Percentiles rank a stretch among this genome's conserved stretches.
These are phyloP conservation scores for Dendrocincla tyrannina DNA, from an alignment of 2,797 vertebrate species.

Conservation along the genomic window DNA sequence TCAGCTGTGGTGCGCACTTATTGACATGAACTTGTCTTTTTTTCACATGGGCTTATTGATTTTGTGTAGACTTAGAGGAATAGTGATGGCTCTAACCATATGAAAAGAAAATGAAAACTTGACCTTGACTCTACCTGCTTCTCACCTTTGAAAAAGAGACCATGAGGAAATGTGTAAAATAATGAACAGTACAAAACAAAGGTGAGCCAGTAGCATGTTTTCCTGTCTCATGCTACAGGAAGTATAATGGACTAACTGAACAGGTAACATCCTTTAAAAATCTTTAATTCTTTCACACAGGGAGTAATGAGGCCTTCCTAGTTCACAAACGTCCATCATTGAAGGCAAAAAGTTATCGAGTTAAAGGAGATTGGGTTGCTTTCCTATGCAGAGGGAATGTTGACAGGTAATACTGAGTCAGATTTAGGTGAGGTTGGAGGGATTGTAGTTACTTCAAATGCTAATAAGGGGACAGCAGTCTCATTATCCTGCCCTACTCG, in stretches of 20 bases:
- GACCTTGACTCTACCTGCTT: not conserved
- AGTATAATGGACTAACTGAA: not conserved
- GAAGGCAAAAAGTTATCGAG: not conserved
- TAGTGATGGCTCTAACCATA: not conserved
- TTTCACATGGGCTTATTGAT: not conserved
- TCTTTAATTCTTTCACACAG: not conserved
- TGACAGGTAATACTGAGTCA: not conserved
- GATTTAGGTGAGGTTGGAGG: not conserved
- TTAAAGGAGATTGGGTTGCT: not conserved
- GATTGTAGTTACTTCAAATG: not conserved
- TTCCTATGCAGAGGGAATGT: not conserved
- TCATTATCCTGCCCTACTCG: fast-evolving
- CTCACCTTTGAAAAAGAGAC: not conserved
- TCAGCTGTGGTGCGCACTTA: not conserved
- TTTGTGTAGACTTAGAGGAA: not conserved
- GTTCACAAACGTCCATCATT: not conserved
- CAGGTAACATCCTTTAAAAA: not conserved
- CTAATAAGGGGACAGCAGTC: not conserved
- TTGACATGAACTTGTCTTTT: not conserved
- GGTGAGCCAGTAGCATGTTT: not conserved
- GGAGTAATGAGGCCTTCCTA: not conserved
- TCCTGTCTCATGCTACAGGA: not conserved
- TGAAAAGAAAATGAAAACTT: not conserved
- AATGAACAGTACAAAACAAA: not conserved
- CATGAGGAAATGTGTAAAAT: not conserved